Conservation (phyloP, 2,113 vertebrate genomes). For the Cyphomyrus plagiostoma region DNA sequence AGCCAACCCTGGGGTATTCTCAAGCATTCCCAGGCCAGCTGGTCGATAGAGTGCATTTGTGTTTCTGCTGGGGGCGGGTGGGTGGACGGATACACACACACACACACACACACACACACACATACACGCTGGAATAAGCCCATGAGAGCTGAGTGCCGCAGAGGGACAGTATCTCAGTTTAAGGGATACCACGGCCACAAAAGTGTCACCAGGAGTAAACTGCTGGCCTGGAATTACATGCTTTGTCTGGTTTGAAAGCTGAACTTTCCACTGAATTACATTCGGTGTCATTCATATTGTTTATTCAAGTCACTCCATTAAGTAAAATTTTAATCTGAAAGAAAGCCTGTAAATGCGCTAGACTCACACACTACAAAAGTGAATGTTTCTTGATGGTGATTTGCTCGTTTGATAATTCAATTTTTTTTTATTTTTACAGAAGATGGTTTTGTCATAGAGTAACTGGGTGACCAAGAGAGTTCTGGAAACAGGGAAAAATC, state of each 20-base stretch:
- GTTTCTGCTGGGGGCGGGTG: not conserved
- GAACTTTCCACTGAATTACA: not conserved
- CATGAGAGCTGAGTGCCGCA: not conserved
- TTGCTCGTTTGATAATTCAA: not conserved
- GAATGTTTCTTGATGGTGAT: not conserved
- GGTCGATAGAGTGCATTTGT: slow-evolving; percentile 32
- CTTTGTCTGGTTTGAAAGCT: not conserved
- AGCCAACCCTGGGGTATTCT: slow-evolving; percentile 31
- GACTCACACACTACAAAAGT: not conserved
- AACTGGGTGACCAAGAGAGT: not conserved
- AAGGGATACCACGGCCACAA: not conserved
- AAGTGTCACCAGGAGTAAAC: not conserved
- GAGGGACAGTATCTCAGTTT: not conserved
- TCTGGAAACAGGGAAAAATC: not conserved
- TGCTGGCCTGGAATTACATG: not conserved
- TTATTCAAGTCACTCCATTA: not conserved
- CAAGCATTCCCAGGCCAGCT: slow-evolving; percentile 41
- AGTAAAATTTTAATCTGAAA: not conserved
- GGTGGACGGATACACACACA: not conserved
- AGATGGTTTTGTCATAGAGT: not conserved
- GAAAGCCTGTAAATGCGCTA: not conserved
- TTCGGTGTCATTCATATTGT: not conserved
- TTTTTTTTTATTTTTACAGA: not conserved
- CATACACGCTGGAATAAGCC: not conserved
- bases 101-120: not conserved